Base-by-base conservation (phyloP, 2,797 vertebrate species). In the Sebastes glaucus region DNA sequence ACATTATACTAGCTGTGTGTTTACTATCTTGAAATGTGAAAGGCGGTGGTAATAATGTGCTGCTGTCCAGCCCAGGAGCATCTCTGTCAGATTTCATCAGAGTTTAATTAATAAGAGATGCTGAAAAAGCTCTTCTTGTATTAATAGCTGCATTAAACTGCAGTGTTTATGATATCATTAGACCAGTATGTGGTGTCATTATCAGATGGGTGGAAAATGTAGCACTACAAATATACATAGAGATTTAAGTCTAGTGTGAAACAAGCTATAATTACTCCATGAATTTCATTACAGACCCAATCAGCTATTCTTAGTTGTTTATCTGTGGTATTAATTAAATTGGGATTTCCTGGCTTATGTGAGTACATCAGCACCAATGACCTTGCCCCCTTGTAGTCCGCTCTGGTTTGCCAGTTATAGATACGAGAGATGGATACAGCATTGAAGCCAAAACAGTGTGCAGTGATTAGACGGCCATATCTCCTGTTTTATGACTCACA, bases 131-230 rank as follows among this genome's bases (percentile, higher is more conserved):
- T 78, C 83, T 80, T 59, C 71, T 60, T n/a, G 14, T 86, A 83
- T 94, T 91, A 91, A 90, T 88, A 87, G 88, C 71, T 30, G 38
- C 76, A 81, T 86, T 91, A 86, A 82, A 86, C 76, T 65, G 77
- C 84, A 71, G 77, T 78, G 77, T 93, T 94, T 90, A 91, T 92
- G 91, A 94, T 87, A 91, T 93, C 90, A 94, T 94, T 93, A 91
- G 86, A 69, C 87, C 77, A 86, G 81, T 86, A 92, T 91, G 85
- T 82, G 76, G 64, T 82, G 83, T 90, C 77, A 91, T 90, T 94
- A 91, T 90, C 89, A 80, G 81, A 79, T 74, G 70, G 82, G 86
- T 92, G 91, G 84, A 85, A 92, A 88, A 93, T 93, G 68, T 87
- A 88, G 80, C 78, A 89, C 87, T 87, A 85, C 92, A 93, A 89